Evolutionary conservation across 2,797 vertebrate genomes (phyloP).

Genomic region (Smutsia gigantea): DNA sequence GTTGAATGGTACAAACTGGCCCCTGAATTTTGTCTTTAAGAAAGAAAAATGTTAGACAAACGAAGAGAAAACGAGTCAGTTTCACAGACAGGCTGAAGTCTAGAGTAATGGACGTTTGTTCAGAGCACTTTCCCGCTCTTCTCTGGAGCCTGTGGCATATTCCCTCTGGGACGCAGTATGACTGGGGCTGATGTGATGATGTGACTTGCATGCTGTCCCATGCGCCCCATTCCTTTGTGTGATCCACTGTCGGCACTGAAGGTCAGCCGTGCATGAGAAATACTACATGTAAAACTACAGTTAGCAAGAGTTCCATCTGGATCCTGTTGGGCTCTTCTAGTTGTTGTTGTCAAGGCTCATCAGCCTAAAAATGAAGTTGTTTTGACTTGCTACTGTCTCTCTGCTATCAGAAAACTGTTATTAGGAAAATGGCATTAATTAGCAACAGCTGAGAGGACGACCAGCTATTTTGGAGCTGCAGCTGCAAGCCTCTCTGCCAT

Average conservation of each 20-base stretch:
- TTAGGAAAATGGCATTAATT: constrained; percentile 83
- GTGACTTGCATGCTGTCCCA: neutral
- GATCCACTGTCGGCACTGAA: neutral
- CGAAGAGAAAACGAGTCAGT: neutral
- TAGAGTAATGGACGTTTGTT: neutral
- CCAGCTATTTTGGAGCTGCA: constrained; percentile 65
- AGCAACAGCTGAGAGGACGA: constrained; percentile 76
- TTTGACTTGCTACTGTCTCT: constrained; percentile 77
- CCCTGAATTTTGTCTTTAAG: neutral
- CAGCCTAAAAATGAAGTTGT: constrained; percentile 77
- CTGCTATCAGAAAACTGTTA: constrained; percentile 80
- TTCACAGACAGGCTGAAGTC: neutral
- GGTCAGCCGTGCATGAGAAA: neutral
- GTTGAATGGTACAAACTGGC: neutral
- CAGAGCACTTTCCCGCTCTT: neutral
- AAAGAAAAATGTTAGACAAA: neutral
- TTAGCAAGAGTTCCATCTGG: neutral
- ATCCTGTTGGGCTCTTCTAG: constrained; percentile 23
- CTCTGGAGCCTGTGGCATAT: neutral
- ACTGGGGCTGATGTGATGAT: neutral
- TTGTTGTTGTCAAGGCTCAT: constrained; percentile 60
- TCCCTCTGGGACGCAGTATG: neutral
- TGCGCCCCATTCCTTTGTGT: neutral
- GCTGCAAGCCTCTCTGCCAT: constrained; percentile 73
- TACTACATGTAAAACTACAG: neutral